Conservation (phyloP, 2,888 invertebrate species). For the Drosophila sordidula region DNA sequence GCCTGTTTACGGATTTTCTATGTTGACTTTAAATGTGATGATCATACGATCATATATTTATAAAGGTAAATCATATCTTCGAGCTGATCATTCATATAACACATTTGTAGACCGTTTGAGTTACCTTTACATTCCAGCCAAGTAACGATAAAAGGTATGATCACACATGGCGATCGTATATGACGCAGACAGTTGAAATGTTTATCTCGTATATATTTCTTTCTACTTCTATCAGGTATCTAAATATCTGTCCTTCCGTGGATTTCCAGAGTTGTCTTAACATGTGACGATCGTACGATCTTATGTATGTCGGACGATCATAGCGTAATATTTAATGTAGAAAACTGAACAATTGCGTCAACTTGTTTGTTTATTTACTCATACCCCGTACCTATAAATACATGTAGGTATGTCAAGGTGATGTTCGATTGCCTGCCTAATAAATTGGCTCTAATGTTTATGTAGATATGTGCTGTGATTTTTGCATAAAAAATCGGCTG, state of each 20-base stretch:
- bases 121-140: not conserved
- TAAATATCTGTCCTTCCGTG: not conserved
- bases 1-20: too few species aligned
- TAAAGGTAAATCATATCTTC: too few species aligned
- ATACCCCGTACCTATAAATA: slow-evolving; percentile 47
- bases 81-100: not conserved
- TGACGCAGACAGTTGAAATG: not conserved
- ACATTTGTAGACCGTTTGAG: not conserved
- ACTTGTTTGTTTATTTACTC: slow-evolving; percentile 52
- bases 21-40: not conserved
- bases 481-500: slow-evolving; percentile 55
- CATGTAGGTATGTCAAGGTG: slow-evolving; percentile 80
- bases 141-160: not conserved
- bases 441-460: slow-evolving; percentile 57
- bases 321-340: slow-evolving; percentile 27
- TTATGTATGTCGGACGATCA: slow-evolving; percentile 13
- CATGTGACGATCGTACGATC: slow-evolving; percentile 28
- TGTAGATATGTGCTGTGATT: slow-evolving; percentile 38
- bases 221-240: slow-evolving; percentile 1
- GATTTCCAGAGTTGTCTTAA: slow-evolving; percentile 1
- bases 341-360: slow-evolving; percentile 53
- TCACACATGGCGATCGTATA: slow-evolving; percentile 2
- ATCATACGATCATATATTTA: not conserved
- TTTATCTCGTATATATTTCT: not conserved
- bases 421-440: slow-evolving; percentile 59